Percentiles rank a stretch among this genome's conserved stretches.
These are phyloP conservation scores for Alsophila aescularia DNA, from an alignment of 2,888 invertebrate genomes.

Conservation along the genomic window DNA sequence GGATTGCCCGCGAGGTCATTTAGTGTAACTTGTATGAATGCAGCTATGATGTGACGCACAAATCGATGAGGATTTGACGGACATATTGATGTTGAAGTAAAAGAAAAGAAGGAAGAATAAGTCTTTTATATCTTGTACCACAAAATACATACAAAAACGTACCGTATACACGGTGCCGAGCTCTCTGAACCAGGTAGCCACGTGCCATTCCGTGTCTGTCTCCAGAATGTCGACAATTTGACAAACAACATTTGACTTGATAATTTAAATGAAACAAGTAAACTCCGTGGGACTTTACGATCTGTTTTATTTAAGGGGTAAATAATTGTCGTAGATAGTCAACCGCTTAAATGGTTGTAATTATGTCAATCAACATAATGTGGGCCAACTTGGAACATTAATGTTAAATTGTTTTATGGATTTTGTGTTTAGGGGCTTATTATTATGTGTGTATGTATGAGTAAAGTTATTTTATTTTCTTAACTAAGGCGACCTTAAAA, in stretches of 20 bases:
- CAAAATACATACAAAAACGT: constrained; percentile 12
- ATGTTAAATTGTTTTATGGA: too few relatives aligned
- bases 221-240: constrained; percentile 49
- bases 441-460: too few relatives aligned
- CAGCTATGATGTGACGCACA: too few relatives aligned
- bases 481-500: too few relatives aligned
- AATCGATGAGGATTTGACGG: too few relatives aligned
- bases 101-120: too few relatives aligned
- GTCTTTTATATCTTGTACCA: constrained; percentile 1
- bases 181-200: constrained; percentile 21
- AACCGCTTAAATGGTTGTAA: constrained; percentile 3
- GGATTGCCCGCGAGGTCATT: too few relatives aligned
- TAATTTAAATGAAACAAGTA: constrained; percentile 41
- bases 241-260: constrained; percentile 45
- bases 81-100: too few relatives aligned
- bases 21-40: too few relatives aligned
- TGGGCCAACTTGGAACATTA: not conserved
- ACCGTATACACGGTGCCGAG: constrained; percentile 39
- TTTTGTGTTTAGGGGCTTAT: too few relatives aligned
- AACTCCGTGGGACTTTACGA: constrained; percentile 33
- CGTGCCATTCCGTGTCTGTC: constrained; percentile 68
- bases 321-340: constrained; percentile 24
- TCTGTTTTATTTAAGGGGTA: constrained; percentile 27
- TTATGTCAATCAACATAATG: not conserved
- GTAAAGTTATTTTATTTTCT: too few relatives aligned